phyloP scores from a whole-genome alignment of 2,797 vertebrate genomes.

The Eptatretus atami region DNA sequence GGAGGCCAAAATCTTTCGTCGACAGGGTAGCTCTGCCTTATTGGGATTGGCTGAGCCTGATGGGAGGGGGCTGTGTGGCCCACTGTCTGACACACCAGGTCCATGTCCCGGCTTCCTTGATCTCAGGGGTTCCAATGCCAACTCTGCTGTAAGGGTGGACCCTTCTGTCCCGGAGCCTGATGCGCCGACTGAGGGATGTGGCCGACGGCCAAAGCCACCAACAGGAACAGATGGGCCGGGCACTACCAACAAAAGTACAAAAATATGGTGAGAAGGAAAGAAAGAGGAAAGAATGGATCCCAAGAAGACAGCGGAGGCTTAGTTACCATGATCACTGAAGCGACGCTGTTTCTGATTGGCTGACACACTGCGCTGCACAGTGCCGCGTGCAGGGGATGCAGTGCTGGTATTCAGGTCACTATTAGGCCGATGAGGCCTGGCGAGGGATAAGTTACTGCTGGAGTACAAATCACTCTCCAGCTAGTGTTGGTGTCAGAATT shows the following conservation, averaged over 20 bases:
- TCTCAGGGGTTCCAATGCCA: constrained; percentile 43
- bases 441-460: constrained; percentile 40
- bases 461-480: constrained; percentile 24
- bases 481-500: no score
- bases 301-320: not conserved
- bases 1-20: constrained; percentile 44
- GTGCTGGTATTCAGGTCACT: constrained; percentile 35
- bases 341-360: constrained; percentile 64
- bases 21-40: constrained; percentile 57
- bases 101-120: constrained; percentile 35
- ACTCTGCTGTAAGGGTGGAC: constrained; percentile 13
- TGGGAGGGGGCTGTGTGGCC: constrained; percentile 29
- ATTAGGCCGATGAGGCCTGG: constrained; percentile 35
- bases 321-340: constrained; percentile 76
- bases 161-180: constrained; percentile 41
- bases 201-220: constrained; percentile 51
- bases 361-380: constrained; percentile 38
- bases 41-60: constrained; percentile 77
- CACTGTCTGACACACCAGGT: constrained; percentile 30
- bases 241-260: no score
- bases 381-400: constrained; percentile 33
- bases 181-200: constrained; percentile 51
- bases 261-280: not conserved
- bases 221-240: constrained; percentile 9
- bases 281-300: not conserved